Conservation (phyloP, 2,888 invertebrate species). For the Lomographa bimaculata region DNA sequence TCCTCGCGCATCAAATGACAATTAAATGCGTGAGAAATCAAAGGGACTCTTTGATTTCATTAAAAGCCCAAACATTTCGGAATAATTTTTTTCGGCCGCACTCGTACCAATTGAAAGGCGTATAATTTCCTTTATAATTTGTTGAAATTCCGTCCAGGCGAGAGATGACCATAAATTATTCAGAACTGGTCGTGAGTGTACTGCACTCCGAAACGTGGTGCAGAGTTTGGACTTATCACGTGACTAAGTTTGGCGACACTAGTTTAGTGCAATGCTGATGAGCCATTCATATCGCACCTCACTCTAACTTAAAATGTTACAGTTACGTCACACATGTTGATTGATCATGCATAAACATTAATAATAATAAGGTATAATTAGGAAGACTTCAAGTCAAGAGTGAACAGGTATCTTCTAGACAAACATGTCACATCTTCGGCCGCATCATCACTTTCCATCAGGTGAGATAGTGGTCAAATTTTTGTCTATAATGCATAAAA, state of each 20-base stretch:
- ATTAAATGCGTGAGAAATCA: conserved; percentile 25
- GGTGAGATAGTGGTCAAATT: too few relatives aligned
- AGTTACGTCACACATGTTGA: too few relatives aligned
- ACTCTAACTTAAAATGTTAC: too few relatives aligned
- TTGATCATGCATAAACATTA: too few relatives aligned
- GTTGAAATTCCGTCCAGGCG: conserved; percentile 42
- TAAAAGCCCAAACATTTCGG: conserved; percentile 20
- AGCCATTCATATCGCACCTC: not conserved
- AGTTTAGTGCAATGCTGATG: not conserved
- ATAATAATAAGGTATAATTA: too few relatives aligned
- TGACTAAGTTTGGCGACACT: conserved; percentile 1
- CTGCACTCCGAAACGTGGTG: conserved; percentile 9
- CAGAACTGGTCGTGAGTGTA: conserved; percentile 36
- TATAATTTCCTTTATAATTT: conserved; percentile 48
- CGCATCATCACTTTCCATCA: too few relatives aligned
- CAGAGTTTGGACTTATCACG: conserved; percentile 1
- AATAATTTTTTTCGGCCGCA: conserved; percentile 26
- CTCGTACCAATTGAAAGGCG: conserved; percentile 22
- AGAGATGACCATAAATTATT: conserved; percentile 43
- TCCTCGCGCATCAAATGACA: conserved; percentile 3
- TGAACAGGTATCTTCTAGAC: too few relatives aligned
- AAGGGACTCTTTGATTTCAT: conserved; percentile 16
- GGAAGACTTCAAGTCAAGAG: too few relatives aligned
- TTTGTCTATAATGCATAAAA: too few relatives aligned
- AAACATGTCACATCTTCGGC: too few relatives aligned